A percentile compares a stretch with the other conserved stretches of the same genome.
phyloP scores from a whole-genome alignment of 1,140 invertebrate species.

The Meloidogyne hapla region DNA sequence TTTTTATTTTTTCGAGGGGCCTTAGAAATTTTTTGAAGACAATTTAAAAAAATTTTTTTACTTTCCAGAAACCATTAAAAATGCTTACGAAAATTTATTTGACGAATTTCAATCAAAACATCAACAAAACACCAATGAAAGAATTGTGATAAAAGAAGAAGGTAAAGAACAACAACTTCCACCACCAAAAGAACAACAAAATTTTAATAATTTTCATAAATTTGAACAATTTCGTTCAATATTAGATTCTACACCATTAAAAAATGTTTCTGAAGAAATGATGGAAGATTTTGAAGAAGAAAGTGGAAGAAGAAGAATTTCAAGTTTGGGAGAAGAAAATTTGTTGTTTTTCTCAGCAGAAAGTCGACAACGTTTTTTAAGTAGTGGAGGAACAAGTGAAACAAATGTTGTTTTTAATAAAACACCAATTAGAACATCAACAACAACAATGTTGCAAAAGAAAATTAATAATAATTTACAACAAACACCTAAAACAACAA shows the following conservation, averaged over 20 bases:
- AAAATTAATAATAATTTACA: not conserved
- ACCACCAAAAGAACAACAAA: too few relatives aligned
- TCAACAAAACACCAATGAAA: not conserved
- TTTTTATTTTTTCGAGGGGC: too few relatives aligned
- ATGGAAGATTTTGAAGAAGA: not conserved
- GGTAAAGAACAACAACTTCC: not conserved
- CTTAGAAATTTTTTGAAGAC: constrained; percentile 7
- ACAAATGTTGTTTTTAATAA: not conserved
- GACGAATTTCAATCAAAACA: constrained; percentile 34
- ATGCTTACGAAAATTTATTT: constrained; percentile 40
- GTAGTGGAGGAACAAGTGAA: not conserved
- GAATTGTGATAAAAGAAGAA: not conserved
- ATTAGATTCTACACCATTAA: not conserved
- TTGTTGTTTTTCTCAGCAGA: not conserved
- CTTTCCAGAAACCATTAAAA: constrained; percentile 32
- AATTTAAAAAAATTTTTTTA: constrained; percentile 4
- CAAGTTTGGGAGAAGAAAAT: not conserved
- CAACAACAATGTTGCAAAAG: not conserved
- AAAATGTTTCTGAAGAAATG: not conserved
- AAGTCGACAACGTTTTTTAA: not conserved
- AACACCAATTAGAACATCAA: not conserved
- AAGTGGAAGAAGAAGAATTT: not conserved
- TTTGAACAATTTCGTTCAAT: constrained; percentile 3
- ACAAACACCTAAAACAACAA: not conserved
- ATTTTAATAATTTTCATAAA: not conserved